Conservation (phyloP, 2,888 invertebrate genomes). For the Callosobruchus maculatus region DNA sequence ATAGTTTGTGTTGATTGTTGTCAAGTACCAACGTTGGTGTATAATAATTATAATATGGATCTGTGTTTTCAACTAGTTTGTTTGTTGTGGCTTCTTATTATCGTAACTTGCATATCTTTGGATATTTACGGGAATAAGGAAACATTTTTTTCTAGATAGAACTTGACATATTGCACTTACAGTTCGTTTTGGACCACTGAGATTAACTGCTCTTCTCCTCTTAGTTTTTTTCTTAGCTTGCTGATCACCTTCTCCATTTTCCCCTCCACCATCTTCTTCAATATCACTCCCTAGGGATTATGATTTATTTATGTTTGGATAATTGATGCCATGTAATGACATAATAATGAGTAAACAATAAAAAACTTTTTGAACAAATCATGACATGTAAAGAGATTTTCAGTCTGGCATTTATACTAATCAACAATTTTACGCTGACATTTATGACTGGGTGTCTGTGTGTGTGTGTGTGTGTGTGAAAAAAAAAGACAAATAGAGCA, state of each 20-base stretch:
- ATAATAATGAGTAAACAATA: too few relatives aligned
- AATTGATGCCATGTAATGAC: background rate
- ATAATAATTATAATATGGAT: too few relatives aligned
- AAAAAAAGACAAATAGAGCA: too few relatives aligned
- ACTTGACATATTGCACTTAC: constrained; percentile 12
- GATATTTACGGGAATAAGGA: background rate
- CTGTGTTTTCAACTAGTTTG: too few relatives aligned
- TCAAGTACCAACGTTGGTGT: too few relatives aligned
- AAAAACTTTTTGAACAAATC: background rate
- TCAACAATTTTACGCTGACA: too few relatives aligned
- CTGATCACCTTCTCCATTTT: constrained; percentile 25
- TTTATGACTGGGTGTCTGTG: too few relatives aligned
- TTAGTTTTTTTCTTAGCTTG: constrained; percentile 20
- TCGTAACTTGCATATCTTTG: background rate
- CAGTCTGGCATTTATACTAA: too few relatives aligned
- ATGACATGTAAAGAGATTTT: too few relatives aligned
- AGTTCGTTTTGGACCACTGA: constrained; percentile 27
- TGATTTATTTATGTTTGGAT: background rate
- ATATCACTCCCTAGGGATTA: constrained; percentile 6
- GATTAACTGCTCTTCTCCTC: constrained; percentile 23
- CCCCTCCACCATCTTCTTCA: constrained; percentile 18
- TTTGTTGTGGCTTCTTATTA: too few relatives aligned
- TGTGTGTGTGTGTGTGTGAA: too few relatives aligned
- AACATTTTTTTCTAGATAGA: background rate
- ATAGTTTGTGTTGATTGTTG: too few relatives aligned